phyloP scores from a whole-genome alignment of 2,888 invertebrate species.

The Eumerus sabulonum region DNA sequence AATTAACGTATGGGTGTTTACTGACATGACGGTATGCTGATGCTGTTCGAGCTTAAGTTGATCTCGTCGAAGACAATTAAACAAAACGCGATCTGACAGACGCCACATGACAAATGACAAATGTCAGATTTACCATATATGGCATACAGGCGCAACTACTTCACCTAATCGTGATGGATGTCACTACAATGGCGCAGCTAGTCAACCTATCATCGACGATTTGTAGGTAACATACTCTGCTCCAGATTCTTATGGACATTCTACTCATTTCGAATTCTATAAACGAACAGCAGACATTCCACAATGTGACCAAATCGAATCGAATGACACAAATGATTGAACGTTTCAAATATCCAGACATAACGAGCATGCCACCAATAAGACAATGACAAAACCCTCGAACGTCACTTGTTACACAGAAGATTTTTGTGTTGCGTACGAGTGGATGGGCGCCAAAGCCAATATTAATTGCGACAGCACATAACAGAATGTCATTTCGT shows the following conservation, averaged over 20 bases:
- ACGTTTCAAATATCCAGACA: constrained; percentile 17
- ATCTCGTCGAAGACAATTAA: constrained; percentile 50
- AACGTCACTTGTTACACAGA: constrained; percentile 18
- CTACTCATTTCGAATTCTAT: too few species aligned
- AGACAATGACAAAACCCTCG: constrained; percentile 20
- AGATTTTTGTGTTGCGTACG: not conserved
- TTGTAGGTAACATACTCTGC: too few species aligned
- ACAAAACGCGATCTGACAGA: constrained; percentile 59
- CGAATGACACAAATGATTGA: constrained; percentile 39
- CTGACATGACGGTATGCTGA: constrained; percentile 57
- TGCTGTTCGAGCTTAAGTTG: constrained; percentile 53
- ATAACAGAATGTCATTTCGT: constrained; percentile 68
- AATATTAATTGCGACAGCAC: constrained; percentile 67
- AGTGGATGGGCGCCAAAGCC: constrained; percentile 58
- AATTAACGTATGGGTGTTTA: constrained; percentile 61
- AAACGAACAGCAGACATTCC: not conserved
- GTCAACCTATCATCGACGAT: too few species aligned
- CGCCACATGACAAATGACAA: constrained; percentile 49
- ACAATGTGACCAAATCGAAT: constrained; percentile 31
- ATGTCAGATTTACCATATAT: too few species aligned
- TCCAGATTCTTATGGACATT: too few species aligned
- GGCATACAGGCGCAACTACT: too few species aligned
- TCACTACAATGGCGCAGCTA: too few species aligned
- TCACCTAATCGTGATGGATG: too few species aligned
- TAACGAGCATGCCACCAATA: constrained; percentile 3